Base-by-base conservation (phyloP, 64 coral and sea anemone species). In the Actinia tenebrosa region DNA sequence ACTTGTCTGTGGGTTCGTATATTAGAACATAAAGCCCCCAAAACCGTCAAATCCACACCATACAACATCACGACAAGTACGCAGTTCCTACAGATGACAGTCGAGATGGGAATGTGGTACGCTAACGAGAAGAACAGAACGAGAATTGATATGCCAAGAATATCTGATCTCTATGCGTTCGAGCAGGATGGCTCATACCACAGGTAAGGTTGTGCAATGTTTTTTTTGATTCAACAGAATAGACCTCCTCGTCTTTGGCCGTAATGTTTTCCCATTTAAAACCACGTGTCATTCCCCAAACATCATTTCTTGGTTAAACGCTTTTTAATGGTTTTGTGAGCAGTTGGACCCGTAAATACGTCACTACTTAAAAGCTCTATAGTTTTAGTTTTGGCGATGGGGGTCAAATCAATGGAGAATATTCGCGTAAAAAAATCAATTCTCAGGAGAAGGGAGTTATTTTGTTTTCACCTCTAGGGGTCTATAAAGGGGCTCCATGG, bases 1-100 rank as follows among this genome's bases (percentile, higher is more conserved):
- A 92, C 93, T 5, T 88, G 89, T 61, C 91, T 88, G 20, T 95
- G 88, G 90, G 93, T 99, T 16, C 86, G 97, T 56, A 92, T 99
- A 22, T 85, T 99, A 6, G 93, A 90, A 56, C 97, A 99, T 63
- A 80, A 53, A 14, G 86, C 87, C 26, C 84, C 93, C 13, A 60
- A 23, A 44, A 82, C 86, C 18, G 78, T 62, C 46, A 88, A 25
- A 44, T 66, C 80, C n/a, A 22, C 61, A 15, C 80, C 16, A 22
- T 87, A 53, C 69, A 37, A 78, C 53, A 85, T 44, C 20, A 47
- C 20, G 25, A 90, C 89, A 44, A 92, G 88, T 16, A 91, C 85
- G 7, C 83, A 87, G 84, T 98, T 98, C 77, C 85, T 98, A 19
- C 86, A 98, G 47, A 54, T 98, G 78, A 84, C 93, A 4, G 47